Base-by-base conservation (phyloP, 1,140 invertebrate species). In the Polypedilum pembai region DNA sequence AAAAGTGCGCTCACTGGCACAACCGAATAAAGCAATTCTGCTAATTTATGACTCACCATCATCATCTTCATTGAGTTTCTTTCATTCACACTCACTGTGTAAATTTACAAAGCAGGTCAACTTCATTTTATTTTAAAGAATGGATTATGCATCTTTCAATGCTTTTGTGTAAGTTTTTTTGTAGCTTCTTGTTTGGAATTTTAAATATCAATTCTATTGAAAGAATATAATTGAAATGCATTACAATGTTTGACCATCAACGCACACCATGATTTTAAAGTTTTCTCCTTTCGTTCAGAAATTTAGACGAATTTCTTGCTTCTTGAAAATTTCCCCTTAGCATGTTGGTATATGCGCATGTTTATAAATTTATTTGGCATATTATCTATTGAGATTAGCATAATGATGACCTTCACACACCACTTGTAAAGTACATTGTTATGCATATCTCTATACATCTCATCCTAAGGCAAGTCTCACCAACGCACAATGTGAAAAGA, bases 331-430 rank as follows among this genome's bases (percentile, higher is more conserved):
- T 56, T 56, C 45, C 45, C 45, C 8, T 56, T 56, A n/a, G 24
- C 45, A n/a, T 56, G 12, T n/a, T 56, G 4, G 15, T 12, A 56
- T 56, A 56, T 56, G 45, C 45, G 45, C 45, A 56, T 56, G 45
- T 56, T 56, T 56, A 12, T n/a, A n/a, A 56, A 15, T 56, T 56
- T 56, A n/a, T 56, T 56, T 56, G 45, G n/a, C 45, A 56, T 56
- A 15, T 56, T 12, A 56, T 33, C 24, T 33, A 33, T 33, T 33
- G 5, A 33, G 24, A 33, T 33, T 33, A 33, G 45, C 12, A 56
- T 56, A n/a, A n/a, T n/a, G 45, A 56, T 56, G 45, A 56, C 45
- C 45, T 56, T 56, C 45, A 56, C 45, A 56, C 45, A 56, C 41
- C 12, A 12, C 12, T 56, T 56, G 45, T 56, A 56, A 56, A 56